These are phyloP conservation scores for Lycophotia porphyrea DNA, from an alignment of 2,888 invertebrate species.

Conservation along the genomic window DNA sequence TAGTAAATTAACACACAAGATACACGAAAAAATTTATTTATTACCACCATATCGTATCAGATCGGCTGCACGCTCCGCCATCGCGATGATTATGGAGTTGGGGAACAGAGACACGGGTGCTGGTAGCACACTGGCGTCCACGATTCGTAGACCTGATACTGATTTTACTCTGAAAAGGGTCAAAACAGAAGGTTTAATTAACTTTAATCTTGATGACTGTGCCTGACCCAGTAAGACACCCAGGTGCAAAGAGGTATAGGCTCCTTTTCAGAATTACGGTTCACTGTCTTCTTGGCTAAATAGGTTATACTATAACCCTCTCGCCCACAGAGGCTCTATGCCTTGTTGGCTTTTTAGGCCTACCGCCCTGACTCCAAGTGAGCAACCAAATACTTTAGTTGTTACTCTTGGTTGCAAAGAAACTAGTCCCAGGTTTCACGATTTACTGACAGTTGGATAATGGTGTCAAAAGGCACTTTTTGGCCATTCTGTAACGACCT, in stretches of 20 bases:
- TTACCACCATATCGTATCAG: slow-evolving; percentile 79
- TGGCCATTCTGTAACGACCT: too few species aligned
- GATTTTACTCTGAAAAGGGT: slow-evolving; percentile 91
- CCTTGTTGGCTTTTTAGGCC: neutral
- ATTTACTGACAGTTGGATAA: neutral
- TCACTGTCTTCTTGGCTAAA: neutral
- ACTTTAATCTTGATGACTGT: neutral
- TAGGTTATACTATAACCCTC: neutral
- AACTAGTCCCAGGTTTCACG: neutral
- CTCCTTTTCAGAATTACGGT: neutral
- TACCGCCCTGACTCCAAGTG: neutral
- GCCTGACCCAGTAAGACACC: too few species aligned
- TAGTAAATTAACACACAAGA: neutral
- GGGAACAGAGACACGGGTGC: slow-evolving; percentile 94
- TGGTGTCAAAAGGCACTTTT: neutral
- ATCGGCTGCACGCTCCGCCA: slow-evolving; percentile 92
- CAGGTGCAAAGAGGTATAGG: neutral
- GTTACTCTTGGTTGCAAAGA: neutral
- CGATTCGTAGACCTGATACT: slow-evolving; percentile 92
- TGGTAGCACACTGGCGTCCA: slow-evolving; percentile 96
- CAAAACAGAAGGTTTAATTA: neutral
- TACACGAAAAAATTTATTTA: slow-evolving; percentile 33
- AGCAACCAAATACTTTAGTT: neutral
- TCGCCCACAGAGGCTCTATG: rapidly evolving
- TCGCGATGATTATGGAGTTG: slow-evolving; percentile 91